Conservation (phyloP, 2,113 vertebrate species). For the Pollimyrus isidori region DNA sequence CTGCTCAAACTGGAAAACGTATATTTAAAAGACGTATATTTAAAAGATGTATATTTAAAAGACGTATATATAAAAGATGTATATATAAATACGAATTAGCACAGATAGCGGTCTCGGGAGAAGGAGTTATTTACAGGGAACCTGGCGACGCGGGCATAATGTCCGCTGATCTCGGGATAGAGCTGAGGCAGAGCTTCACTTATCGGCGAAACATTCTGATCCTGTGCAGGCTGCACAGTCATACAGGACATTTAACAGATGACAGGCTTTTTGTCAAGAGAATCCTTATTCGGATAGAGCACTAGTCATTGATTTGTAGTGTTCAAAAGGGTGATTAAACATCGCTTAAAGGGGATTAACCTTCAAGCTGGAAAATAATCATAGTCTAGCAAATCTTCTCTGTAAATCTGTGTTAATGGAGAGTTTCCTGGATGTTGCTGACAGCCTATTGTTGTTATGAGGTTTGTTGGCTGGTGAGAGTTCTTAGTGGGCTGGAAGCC, state of each 20-base stretch:
- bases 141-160: neutral
- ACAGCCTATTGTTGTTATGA: neutral
- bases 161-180: neutral
- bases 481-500: neutral
- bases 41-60: neutral
- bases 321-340: conserved; percentile 22
- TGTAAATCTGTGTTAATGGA: conserved; percentile 20
- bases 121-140: neutral
- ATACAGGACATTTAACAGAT: conserved; percentile 7
- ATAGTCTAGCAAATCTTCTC: neutral
- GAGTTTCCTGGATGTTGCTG: conserved; percentile 1
- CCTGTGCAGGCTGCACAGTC: neutral
- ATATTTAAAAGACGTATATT: neutral
- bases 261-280: conserved; percentile 1
- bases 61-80: too few relatives aligned
- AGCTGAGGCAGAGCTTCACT: neutral
- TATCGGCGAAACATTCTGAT: neutral
- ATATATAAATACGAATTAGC: too few relatives aligned
- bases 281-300: neutral
- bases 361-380: conserved; percentile 16
- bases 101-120: neutral
- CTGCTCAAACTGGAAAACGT: neutral
- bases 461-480: neutral
- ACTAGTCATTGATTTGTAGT: conserved; percentile 11
- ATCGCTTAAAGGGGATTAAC: conserved; percentile 26